Evolutionary conservation across 2,888 invertebrate genomes (phyloP).

Genomic region (Eristalis tenax): DNA sequence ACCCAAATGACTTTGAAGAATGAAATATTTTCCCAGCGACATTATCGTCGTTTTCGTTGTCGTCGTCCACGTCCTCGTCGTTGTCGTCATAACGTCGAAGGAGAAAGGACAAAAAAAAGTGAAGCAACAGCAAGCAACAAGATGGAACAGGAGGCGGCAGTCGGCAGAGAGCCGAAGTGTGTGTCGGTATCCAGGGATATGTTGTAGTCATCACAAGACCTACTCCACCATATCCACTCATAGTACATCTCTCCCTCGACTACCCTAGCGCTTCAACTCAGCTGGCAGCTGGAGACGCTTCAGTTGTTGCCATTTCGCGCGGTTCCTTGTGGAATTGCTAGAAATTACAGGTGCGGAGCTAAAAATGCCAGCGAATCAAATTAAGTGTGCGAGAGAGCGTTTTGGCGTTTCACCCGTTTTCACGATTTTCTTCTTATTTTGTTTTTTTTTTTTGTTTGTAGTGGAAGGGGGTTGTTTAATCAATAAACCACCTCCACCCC

Average conservation of each 20-base stretch:
- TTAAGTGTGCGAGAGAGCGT: conserved; percentile 64
- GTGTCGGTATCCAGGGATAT: conserved; percentile 45
- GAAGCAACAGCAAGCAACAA: not conserved
- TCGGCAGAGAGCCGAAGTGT: not conserved
- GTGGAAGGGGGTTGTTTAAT: conserved; percentile 60
- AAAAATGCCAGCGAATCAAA: conserved; percentile 61
- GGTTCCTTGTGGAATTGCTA: conserved; percentile 62
- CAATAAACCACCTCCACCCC: conserved; percentile 38
- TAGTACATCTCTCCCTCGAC: not conserved
- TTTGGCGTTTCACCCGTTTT: conserved; percentile 36
- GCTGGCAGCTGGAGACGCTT: conserved; percentile 13
- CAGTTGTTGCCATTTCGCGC: conserved; percentile 59
- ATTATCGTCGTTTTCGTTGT: conserved; percentile 56
- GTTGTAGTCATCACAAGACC: conserved; percentile 39
- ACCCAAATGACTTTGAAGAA: conserved; percentile 62
- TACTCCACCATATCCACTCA: not conserved
- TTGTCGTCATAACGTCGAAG: conserved; percentile 10
- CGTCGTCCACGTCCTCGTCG: conserved; percentile 19
- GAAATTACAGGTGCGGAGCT: conserved; percentile 64
- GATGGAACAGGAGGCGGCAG: not conserved
- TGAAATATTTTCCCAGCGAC: conserved; percentile 62
- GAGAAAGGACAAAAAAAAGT: conserved; percentile 2
- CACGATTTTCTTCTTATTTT: not conserved
- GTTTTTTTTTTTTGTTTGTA: not conserved
- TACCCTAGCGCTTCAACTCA: not conserved